phyloP scores from a whole-genome alignment of 2,888 invertebrate genomes.

The Drosophila yooni region DNA sequence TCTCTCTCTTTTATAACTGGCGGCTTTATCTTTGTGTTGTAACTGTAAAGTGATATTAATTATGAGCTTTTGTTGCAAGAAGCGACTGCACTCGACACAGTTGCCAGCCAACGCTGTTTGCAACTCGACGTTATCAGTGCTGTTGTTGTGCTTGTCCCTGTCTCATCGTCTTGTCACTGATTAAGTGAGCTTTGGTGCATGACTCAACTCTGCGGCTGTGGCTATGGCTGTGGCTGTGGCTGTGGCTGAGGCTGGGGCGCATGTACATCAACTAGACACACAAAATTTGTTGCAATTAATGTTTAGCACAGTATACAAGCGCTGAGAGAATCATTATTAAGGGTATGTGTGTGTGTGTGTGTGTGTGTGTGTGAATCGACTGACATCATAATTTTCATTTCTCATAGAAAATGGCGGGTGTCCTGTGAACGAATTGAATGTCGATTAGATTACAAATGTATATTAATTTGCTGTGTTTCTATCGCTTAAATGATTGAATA shows the following conservation, averaged over 20 bases:
- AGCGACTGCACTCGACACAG: constrained; percentile 22
- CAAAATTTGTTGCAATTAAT: constrained; percentile 34
- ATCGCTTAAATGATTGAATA: not conserved
- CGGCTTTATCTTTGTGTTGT: constrained; percentile 35
- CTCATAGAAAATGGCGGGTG: not conserved
- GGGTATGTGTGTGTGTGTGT: not conserved
- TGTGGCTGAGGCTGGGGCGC: constrained; percentile 33
- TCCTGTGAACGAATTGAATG: not conserved
- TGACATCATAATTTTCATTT: not conserved
- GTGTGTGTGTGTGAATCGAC: not conserved
- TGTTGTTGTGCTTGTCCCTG: not conserved
- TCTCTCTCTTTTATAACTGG: not conserved
- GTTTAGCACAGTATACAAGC: constrained; percentile 12
- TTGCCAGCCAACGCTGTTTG: constrained; percentile 9
- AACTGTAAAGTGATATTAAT: constrained; percentile 68
- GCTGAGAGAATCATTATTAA: not conserved
- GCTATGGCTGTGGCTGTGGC: constrained; percentile 42
- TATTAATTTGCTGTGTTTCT: not conserved
- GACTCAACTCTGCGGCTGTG: constrained; percentile 46
- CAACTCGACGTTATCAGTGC: constrained; percentile 6
- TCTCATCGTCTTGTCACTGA: constrained; percentile 39
- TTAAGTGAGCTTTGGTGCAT: constrained; percentile 56
- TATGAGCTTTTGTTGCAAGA: constrained; percentile 61
- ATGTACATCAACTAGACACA: constrained; percentile 16
- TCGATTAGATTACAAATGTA: not conserved